Conservation (phyloP, 2,888 invertebrate species). For the Mycalesis mineus region DNA sequence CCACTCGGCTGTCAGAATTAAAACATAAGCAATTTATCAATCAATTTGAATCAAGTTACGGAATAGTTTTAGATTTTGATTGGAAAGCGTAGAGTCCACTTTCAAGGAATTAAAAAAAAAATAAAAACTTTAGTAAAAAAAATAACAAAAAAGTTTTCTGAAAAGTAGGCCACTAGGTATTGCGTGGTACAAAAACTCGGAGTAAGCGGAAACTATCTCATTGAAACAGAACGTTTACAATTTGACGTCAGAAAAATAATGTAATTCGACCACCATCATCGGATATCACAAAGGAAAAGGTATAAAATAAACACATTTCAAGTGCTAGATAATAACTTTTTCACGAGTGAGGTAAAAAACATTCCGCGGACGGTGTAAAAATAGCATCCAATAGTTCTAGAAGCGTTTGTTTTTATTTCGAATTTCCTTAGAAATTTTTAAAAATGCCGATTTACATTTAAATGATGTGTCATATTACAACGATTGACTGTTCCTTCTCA, state of each 20-base stretch:
- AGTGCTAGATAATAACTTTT: background rate
- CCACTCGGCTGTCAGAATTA: too few species aligned
- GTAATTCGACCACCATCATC: background rate
- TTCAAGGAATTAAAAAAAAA: too few species aligned
- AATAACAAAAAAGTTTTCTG: too few species aligned
- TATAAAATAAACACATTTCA: background rate
- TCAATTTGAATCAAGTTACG: too few species aligned
- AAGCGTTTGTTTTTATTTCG: background rate
- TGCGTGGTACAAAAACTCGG: background rate
- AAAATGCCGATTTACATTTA: conserved; percentile 25
- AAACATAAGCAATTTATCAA: too few species aligned
- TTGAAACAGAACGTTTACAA: background rate
- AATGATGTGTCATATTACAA: conserved; percentile 42
- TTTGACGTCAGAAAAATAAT: conserved; percentile 8
- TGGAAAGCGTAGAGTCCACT: too few species aligned
- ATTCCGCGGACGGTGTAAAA: background rate
- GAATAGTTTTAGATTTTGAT: too few species aligned
- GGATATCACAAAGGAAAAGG: background rate
- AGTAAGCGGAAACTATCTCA: background rate
- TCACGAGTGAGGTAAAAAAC: background rate
- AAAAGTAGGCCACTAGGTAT: background rate
- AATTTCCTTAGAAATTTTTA: conserved; percentile 4
- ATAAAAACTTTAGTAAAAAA: too few species aligned
- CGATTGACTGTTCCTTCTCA: conserved; percentile 41
- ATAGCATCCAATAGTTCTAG: background rate